phyloP scores from a whole-genome alignment of 2,888 invertebrate species.

The Cerceris ruficornis region DNA sequence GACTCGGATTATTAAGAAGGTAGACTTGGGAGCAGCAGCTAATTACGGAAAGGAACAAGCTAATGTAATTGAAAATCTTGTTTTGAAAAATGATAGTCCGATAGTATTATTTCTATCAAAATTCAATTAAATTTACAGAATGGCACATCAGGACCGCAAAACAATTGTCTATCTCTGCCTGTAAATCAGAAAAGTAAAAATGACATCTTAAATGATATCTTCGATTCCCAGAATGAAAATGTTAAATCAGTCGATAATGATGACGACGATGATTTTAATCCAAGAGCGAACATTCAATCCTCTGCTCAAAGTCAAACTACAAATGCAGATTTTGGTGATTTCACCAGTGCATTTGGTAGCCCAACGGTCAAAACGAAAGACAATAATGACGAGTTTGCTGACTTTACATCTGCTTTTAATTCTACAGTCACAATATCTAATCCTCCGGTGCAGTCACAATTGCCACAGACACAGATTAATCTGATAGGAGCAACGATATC shows the following conservation, averaged over 20 bases:
- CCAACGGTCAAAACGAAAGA: slow-evolving; percentile 71
- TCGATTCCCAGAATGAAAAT: slow-evolving; percentile 76
- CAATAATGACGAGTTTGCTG: slow-evolving; percentile 89
- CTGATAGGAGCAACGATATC: slow-evolving; percentile 68
- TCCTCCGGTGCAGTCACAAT: slow-evolving; percentile 48
- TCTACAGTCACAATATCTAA: slow-evolving; percentile 71
- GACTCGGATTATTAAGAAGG: slow-evolving; percentile 83
- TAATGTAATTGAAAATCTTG: slow-evolving; percentile 62
- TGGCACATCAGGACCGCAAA: slow-evolving; percentile 58
- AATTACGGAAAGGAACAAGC: slow-evolving; percentile 84
- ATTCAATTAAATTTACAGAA: slow-evolving; percentile 56
- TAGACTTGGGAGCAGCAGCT: slow-evolving; percentile 87
- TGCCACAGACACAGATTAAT: slow-evolving; percentile 69
- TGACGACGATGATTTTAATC: slow-evolving; percentile 85
- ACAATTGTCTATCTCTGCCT: slow-evolving; percentile 67
- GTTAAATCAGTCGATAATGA: slow-evolving; percentile 56
- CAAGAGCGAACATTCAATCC: slow-evolving; percentile 82
- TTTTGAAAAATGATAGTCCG: background rate
- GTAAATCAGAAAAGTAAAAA: slow-evolving; percentile 71
- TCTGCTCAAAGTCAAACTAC: slow-evolving; percentile 73
- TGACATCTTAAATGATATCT: slow-evolving; percentile 77
- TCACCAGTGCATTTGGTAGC: slow-evolving; percentile 87
- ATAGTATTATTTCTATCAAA: background rate
- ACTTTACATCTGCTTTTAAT: slow-evolving; percentile 89
- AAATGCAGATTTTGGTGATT: slow-evolving; percentile 89